Evolutionary conservation across 2,113 vertebrate species (phyloP), one percentile per base, ranked within the genome.

Genomic region (Hucho hucho): DNA sequence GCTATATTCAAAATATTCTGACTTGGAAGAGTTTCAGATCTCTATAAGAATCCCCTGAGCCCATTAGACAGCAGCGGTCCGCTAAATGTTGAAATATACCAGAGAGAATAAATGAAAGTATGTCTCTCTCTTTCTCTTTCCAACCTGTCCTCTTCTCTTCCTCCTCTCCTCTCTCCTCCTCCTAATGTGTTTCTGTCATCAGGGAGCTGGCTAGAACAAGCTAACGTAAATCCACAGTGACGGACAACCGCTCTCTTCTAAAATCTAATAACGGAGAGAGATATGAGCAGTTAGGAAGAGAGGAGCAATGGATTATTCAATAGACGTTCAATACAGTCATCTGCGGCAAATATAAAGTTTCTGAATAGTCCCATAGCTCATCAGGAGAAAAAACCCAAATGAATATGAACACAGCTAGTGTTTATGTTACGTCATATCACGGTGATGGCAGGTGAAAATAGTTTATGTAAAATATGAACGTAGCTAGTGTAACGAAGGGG

Each of bases 121-220:
- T 43, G 37, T 43, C 37, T 43, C 37, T 43, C 37, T 43, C 37
- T 3, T 43, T 43, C 37, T 63, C 59, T 12, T 25, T n/a, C 20
- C 59, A n/a, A 11, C 59, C 59, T 63, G 20, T 63, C 59, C 9
- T 63, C 11, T 5, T 63, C 22, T 63, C 59, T 63, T 63, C 24
- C 59, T 63, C n/a, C 24, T 63, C 24, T 63, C 37, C 37, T 43
- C 37, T n/a, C n/a, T 63, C 59, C 16, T 43, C 6, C 22, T 25
- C 59, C 11, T 88, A 91, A 92, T 88, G 90, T 79, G 88, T 79
- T 81, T 63, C 70, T 82, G 86, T 83, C 89, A 86, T 86, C 81
- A 56, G 86, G 87, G 86, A 89, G 76, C 85, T 86, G 75, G 80
- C 82, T 25, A 74, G 79, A 71, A 78, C 7, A 68, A 78, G 76